phyloP scores from a whole-genome alignment of 2,797 vertebrate genomes.

The Phoxinus dragarum region DNA sequence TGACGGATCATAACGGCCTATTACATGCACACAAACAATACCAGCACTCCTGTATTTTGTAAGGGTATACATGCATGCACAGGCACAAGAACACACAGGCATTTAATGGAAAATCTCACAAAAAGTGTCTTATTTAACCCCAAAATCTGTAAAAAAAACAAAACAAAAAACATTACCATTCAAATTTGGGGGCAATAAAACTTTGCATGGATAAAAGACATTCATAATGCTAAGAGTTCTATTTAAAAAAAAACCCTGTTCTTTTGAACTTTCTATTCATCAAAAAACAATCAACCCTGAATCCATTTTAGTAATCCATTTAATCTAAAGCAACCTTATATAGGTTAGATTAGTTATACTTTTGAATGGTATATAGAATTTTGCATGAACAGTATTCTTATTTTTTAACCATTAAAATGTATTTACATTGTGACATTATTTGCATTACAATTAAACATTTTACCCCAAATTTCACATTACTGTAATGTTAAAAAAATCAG shows the following conservation, averaged over 20 bases:
- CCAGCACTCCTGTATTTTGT: neutral
- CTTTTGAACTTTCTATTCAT: neutral
- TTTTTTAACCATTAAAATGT: neutral
- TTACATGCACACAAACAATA: conserved; percentile 36
- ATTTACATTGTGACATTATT: neutral
- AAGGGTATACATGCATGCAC: neutral
- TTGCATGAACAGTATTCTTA: neutral
- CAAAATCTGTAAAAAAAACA: neutral
- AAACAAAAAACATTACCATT: too few species aligned
- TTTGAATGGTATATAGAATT: neutral
- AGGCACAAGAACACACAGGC: neutral
- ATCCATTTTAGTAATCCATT: too few species aligned
- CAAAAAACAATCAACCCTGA: neutral
- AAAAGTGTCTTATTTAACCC: neutral
- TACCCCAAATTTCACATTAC: neutral
- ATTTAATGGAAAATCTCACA: neutral
- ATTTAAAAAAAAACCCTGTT: too few species aligned
- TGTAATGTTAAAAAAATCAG: neutral
- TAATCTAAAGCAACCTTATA: too few species aligned
- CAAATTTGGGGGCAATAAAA: too few species aligned
- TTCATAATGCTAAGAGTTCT: neutral
- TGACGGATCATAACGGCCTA: conserved; percentile 43
- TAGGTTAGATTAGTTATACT: too few species aligned
- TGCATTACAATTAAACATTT: neutral
- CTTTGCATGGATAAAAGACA: neutral